Conservation (phyloP, 1,140 invertebrate species). For the Spodoptera litura region DNA sequence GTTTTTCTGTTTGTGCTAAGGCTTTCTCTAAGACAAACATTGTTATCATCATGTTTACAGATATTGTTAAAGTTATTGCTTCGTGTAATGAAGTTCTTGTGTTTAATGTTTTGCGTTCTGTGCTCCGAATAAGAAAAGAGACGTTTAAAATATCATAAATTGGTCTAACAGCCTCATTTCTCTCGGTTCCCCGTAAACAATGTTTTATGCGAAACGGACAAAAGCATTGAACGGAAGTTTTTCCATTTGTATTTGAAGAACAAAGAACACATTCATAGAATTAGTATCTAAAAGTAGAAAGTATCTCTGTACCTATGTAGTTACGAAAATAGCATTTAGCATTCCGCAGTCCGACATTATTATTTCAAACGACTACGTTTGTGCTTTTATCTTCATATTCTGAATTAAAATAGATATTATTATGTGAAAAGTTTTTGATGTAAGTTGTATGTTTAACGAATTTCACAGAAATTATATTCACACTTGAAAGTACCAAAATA, state of each 20-base stretch:
- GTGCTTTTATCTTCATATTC: too few relatives aligned
- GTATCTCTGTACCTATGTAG: background rate
- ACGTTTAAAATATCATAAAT: background rate
- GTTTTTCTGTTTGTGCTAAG: conserved; percentile 16
- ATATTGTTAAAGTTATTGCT: conserved; percentile 4
- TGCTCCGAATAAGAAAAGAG: background rate
- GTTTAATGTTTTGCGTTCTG: background rate
- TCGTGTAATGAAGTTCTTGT: background rate
- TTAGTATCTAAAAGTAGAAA: background rate
- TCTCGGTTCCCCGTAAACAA: background rate
- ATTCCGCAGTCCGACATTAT: too few relatives aligned
- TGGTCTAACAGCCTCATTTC: background rate
- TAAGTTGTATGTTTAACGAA: too few relatives aligned
- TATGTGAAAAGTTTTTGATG: too few relatives aligned
- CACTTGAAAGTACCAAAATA: too few relatives aligned
- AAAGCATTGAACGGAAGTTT: background rate
- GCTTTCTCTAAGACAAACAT: conserved; percentile 25
- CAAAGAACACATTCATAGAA: background rate
- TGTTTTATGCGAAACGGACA: conserved; percentile 8
- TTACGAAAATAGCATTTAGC: background rate
- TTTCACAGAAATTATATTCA: too few relatives aligned
- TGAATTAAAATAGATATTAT: too few relatives aligned
- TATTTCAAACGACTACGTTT: too few relatives aligned
- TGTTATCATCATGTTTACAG: background rate
- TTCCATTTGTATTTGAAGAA: conserved; percentile 1